Evolutionary conservation across 2,888 invertebrate species (phyloP).

Genomic region (Dynastes maya): DNA sequence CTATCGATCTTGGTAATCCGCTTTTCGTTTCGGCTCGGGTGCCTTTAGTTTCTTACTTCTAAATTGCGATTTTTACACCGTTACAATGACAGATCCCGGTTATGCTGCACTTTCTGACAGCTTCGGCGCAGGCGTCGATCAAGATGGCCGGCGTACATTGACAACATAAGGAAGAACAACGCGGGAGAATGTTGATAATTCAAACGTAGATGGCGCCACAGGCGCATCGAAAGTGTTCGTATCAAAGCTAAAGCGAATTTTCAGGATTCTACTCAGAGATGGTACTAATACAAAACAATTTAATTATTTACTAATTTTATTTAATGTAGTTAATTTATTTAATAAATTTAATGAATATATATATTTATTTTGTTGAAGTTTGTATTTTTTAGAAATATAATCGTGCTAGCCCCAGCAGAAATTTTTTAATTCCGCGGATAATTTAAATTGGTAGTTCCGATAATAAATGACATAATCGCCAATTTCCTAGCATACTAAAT

Average conservation of each 20-base stretch:
- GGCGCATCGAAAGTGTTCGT: neutral
- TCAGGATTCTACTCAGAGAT: neutral
- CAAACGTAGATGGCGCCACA: neutral
- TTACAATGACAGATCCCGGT: conserved; percentile 67
- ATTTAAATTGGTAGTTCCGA: no score
- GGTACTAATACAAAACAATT: neutral
- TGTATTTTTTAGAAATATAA: no score
- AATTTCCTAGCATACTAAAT: no score
- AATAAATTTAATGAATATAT: no score
- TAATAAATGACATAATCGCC: no score
- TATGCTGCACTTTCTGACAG: conserved; percentile 66
- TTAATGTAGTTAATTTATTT: no score
- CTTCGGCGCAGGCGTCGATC: conserved; percentile 61
- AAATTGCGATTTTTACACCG: conserved; percentile 61
- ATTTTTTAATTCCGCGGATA: no score
- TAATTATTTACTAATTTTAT: no score
- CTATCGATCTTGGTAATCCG: conserved; percentile 64
- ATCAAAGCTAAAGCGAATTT: neutral
- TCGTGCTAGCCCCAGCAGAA: no score
- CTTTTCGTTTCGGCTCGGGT: conserved; percentile 52
- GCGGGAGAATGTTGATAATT: neutral
- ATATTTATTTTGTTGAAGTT: no score
- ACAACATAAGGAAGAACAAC: neutral
- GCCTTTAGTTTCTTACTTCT: conserved; percentile 61
- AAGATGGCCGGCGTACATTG: conserved; percentile 56